Percentiles rank a stretch among this genome's conserved stretches.
These are phyloP conservation scores for Ramphastos sulfuratus DNA, from an alignment of 2,113 vertebrate genomes.

Conservation along the genomic window DNA sequence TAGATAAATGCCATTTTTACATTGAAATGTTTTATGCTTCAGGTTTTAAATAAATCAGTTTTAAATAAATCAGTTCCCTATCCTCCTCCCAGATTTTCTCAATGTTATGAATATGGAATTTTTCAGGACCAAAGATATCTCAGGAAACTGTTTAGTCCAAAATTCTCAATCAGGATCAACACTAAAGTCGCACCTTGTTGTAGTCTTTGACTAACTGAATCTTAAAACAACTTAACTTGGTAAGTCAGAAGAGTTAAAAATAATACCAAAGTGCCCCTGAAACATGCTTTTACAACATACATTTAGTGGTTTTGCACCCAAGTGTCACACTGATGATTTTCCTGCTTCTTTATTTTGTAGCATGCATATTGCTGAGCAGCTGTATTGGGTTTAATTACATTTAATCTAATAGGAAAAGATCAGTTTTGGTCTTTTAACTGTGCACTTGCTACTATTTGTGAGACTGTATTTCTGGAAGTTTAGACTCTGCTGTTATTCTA, in stretches of 20 bases:
- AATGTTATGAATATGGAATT: neutral
- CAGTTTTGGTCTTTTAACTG: neutral
- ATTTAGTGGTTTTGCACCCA: neutral
- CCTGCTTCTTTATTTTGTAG: neutral
- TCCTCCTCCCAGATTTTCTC: neutral
- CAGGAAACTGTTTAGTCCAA: neutral
- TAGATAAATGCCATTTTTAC: neutral
- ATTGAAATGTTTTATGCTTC: neutral
- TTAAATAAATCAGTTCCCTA: neutral
- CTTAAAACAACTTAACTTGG: neutral
- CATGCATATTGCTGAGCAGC: neutral
- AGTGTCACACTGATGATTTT: neutral
- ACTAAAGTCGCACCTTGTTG: neutral
- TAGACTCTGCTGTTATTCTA: neutral
- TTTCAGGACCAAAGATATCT: neutral
- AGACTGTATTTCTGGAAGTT: neutral
- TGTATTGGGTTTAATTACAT: constrained; percentile 8
- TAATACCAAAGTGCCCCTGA: neutral
- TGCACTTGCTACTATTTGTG: neutral
- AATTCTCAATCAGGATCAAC: neutral
- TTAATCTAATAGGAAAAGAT: neutral
- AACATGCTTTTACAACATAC: neutral
- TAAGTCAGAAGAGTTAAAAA: neutral
- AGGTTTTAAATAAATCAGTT: neutral
- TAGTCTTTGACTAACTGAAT: neutral